Base-by-base conservation (phyloP, 2,113 vertebrate genomes). In the Onychorhynchus coronatus region DNA sequence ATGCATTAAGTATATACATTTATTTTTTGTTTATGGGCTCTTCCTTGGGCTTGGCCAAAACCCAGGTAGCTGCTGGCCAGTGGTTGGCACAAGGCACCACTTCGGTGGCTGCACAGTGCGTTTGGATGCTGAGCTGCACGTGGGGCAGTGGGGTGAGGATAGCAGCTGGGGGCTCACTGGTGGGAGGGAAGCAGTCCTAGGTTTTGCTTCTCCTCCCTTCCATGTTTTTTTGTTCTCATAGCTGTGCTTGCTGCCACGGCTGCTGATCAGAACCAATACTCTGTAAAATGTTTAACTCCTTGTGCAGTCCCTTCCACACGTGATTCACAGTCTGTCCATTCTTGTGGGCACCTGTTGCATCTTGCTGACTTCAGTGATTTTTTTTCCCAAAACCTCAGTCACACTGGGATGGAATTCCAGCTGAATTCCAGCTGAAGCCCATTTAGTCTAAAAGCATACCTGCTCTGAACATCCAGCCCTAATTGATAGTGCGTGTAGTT, bases 171-270 rank as follows among this genome's bases (percentile, higher is more conserved):
- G 35, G 30, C 46, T 80, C 4, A 0, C 62, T 56, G 33, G 4
- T 24, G 9, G 30, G 18, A 47, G 31, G 30, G 8, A 5, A 42
- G 23, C 66, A 21, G 21, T 25, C 35, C 53, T 9, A 12, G 33
- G 7, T 8, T 28, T 22, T 55, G 44, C 19, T 72, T 76, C 37
- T 30, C 21, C 10, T 83, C 27, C 23, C 6, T 17, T 73, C 31
- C 7, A 0, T 79, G 1, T 0, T 12, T 52, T 42, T 49, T 30
- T 4, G 0, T 52, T 71, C 7, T 41, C 11, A 0, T 5, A 24
- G 74, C 27, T 42, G 7, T 47, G 31, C 25, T 90, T 1, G 0
- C 20, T 78, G 66, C 42, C 9, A 12, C 0, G 0, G 68, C 3
- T 67, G 47, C 68, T 71, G 66, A n/a, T 46, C 56, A 52, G 88